A percentile compares a stretch with the other conserved stretches of the same genome.
Conservation (phyloP, 2,888 invertebrate genomes). For the Atherix ibis region DNA sequence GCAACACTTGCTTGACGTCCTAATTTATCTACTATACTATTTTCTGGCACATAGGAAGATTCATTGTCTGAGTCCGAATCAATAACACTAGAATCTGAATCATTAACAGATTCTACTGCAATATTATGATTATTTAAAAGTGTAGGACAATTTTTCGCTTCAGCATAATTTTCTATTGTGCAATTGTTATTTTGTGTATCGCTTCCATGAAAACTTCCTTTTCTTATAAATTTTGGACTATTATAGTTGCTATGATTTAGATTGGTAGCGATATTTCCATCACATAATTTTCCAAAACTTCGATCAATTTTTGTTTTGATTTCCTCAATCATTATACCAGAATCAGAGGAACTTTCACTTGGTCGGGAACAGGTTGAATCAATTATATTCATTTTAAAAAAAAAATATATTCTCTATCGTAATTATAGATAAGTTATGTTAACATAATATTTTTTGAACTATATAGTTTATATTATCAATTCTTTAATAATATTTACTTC, state of each 20-base stretch:
- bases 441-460: no score
- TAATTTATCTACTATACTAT: constrained; percentile 23
- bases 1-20: constrained; percentile 19
- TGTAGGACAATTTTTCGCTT: constrained; percentile 4
- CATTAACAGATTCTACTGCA: constrained; percentile 26
- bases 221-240: neutral
- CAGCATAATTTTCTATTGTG: constrained; percentile 2
- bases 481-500: no score
- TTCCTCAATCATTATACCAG: no score
- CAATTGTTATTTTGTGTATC: constrained; percentile 2
- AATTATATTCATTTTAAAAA: no score
- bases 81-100: constrained; percentile 25
- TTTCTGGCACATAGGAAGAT: constrained; percentile 15
- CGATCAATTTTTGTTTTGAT: no score
- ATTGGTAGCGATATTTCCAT: no score
- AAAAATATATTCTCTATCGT: no score
- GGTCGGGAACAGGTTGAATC: no score
- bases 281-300: no score
- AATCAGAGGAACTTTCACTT: no score
- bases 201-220: neutral
- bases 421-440: no score
- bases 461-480: no score
- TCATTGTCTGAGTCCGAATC: constrained; percentile 25
- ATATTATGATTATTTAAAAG: constrained; percentile 15
- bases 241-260: neutral